Base-by-base conservation (phyloP, 2,888 invertebrate species). In the Cyclophora punctaria region DNA sequence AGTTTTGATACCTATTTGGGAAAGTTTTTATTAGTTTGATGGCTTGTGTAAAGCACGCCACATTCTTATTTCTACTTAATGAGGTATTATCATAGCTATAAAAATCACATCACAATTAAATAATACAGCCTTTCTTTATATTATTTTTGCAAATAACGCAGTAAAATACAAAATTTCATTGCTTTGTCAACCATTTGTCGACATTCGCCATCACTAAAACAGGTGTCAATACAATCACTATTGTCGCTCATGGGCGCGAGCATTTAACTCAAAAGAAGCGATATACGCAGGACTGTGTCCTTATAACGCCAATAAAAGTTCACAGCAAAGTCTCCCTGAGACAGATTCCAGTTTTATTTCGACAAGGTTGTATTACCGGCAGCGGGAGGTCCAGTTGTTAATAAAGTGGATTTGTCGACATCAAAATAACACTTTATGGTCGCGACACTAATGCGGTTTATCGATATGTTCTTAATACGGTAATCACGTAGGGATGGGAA, bases 361-460 rank as follows among this genome's bases (percentile, higher is more conserved):
- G 83, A 84, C 78, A 85, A 67, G 75, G 85, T 83, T 75, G 75
- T 64, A 75, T 65, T 60, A 63, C 55, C 63, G 67, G 55, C 83
- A 77, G 78, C 81, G 81, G 86, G 85, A 75, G 84, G 81, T 83
- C 84, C 69, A 62, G 62, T 67, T 73, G 73, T 80, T 83, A 84
- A 82, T 85, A 83, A 83, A 84, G 83, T 81, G 83, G 83, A 82
- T 83, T 83, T 83, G 86, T 84, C 83, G 85, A 85, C 83, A 86
- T 84, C 78, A 83, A 81, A 83, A 84, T 81, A 82, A 78, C 82
- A 81, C 76, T 85, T 85, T 83, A 84, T 74, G 78, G 73, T 67
- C 69, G 57, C 77, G 71, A 67, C 79, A 78, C 80, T 83, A 82
- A 82, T 81, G 79, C 77, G 71, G 67, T 74, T 75, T 73, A 80